Percentiles rank a stretch among this genome's conserved stretches.
These are phyloP conservation scores for Caradrina kadenii DNA, from an alignment of 2,888 invertebrate genomes.

Conservation along the genomic window DNA sequence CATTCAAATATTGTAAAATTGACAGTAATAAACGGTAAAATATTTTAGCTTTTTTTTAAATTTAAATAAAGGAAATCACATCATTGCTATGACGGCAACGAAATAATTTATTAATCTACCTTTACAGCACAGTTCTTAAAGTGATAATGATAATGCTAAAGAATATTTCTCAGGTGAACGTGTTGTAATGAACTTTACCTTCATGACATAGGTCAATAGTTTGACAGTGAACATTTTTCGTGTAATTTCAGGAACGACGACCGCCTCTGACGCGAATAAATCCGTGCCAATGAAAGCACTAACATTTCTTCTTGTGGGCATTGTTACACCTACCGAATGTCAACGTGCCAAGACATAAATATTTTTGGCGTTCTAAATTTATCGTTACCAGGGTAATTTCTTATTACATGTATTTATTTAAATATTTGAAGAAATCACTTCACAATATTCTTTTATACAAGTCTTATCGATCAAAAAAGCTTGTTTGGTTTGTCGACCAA, in stretches of 20 bases:
- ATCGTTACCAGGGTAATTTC: slow-evolving; percentile 67
- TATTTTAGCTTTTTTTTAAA: no score
- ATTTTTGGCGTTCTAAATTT: slow-evolving; percentile 66
- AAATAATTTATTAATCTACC: slow-evolving; percentile 5
- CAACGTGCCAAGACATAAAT: slow-evolving; percentile 76
- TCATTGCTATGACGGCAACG: not conserved
- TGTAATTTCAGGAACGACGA: slow-evolving; percentile 80
- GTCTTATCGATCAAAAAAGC: not conserved
- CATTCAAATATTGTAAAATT: no score
- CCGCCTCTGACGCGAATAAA: slow-evolving; percentile 80
- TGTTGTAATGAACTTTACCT: slow-evolving; percentile 69
- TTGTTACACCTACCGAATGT: slow-evolving; percentile 66
- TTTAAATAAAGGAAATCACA: no score
- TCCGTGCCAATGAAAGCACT: slow-evolving; percentile 74
- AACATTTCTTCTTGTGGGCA: slow-evolving; percentile 66
- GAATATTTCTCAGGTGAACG: slow-evolving; percentile 43
- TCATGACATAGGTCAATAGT: slow-evolving; percentile 74
- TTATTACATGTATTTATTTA: slow-evolving; percentile 27
- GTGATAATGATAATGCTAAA: slow-evolving; percentile 9
- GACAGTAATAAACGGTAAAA: not conserved
- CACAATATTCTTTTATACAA: not conserved
- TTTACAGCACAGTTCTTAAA: slow-evolving; percentile 2
- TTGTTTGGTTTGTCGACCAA: not conserved
- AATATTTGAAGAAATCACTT: not conserved
- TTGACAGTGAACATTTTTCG: slow-evolving; percentile 73